phyloP scores from a whole-genome alignment of 1,140 invertebrate genomes.

The Acromyrmex heyeri region DNA sequence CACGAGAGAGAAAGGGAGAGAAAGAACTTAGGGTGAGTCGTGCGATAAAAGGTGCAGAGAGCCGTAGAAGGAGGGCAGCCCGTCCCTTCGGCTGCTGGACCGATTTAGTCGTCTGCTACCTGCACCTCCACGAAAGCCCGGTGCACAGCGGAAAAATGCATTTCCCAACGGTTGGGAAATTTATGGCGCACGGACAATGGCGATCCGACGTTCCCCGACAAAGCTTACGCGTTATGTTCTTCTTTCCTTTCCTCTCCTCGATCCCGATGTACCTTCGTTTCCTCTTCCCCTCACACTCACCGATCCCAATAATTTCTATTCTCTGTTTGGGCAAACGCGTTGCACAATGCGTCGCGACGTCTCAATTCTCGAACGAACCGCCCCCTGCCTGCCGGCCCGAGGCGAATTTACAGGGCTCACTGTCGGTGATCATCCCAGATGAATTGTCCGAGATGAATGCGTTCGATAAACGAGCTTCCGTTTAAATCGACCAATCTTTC shows the following conservation, averaged over 20 bases:
- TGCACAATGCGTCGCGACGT: constrained; percentile 69
- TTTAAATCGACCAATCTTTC: constrained; percentile 28
- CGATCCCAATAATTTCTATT: constrained; percentile 77
- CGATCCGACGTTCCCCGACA: constrained; percentile 68
- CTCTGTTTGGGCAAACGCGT: constrained; percentile 72
- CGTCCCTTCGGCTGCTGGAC: constrained; percentile 12
- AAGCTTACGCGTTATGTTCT: constrained; percentile 63
- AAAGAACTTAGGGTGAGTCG: constrained; percentile 22
- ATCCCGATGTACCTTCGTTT: constrained; percentile 11
- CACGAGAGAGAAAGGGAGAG: constrained; percentile 8
- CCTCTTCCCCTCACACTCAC: background rate
- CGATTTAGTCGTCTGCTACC: constrained; percentile 68
- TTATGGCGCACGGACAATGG: constrained; percentile 80
- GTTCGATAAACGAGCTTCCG: constrained; percentile 32
- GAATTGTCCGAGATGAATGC: constrained; percentile 34
- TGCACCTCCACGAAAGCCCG: constrained; percentile 65
- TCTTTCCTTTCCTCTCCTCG: constrained; percentile 39
- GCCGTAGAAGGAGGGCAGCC: constrained; percentile 32
- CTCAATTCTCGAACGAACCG: constrained; percentile 74
- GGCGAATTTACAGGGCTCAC: constrained; percentile 48
- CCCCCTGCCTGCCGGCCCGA: constrained; percentile 2
- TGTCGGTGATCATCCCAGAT: constrained; percentile 47
- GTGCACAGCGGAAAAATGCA: constrained; percentile 79
- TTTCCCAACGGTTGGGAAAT: constrained; percentile 80
- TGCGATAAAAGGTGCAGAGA: constrained; percentile 55